Evolutionary conservation across 2,797 vertebrate genomes (phyloP).

Genomic region (Amniataba percoides): DNA sequence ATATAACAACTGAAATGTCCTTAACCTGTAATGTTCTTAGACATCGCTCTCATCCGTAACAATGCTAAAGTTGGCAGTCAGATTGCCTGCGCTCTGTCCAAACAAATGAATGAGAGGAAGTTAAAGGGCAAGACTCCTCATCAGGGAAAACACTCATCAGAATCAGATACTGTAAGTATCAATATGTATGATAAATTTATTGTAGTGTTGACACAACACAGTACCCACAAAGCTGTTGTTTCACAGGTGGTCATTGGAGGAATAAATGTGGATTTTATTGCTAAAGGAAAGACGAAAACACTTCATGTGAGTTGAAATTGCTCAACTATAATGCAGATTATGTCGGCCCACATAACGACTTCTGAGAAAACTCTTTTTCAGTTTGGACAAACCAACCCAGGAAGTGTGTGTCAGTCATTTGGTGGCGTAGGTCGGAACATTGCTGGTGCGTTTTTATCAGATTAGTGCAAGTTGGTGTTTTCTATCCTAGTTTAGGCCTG

Average conservation of each 20-base stretch:
- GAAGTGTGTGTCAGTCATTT: constrained; percentile 89
- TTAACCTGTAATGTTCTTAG: constrained; percentile 79
- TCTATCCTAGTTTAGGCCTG: background rate
- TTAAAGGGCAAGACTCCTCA: constrained; percentile 8
- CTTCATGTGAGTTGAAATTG: constrained; percentile 82
- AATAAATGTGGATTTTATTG: constrained; percentile 92
- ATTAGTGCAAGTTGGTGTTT: constrained; percentile 7
- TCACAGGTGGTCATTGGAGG: constrained; percentile 92
- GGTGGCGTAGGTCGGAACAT: constrained; percentile 94
- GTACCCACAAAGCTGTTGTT: constrained; percentile 29
- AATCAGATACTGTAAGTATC: constrained; percentile 77
- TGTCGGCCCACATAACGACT: background rate
- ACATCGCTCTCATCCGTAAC: constrained; percentile 92
- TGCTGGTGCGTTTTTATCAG: constrained; percentile 83
- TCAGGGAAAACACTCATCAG: constrained; percentile 29
- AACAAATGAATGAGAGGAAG: constrained; percentile 50
- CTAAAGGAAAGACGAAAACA: constrained; percentile 86
- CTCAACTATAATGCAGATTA: background rate
- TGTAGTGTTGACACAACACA: background rate
- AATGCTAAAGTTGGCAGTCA: constrained; percentile 92
- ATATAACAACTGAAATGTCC: constrained; percentile 47
- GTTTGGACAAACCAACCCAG: constrained; percentile 91
- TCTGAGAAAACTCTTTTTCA: constrained; percentile 69
- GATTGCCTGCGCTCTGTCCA: constrained; percentile 89
- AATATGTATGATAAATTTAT: background rate